These are phyloP conservation scores for Aspidiotus rigidus DNA, from an alignment of 2,888 invertebrate genomes.

Conservation along the genomic window DNA sequence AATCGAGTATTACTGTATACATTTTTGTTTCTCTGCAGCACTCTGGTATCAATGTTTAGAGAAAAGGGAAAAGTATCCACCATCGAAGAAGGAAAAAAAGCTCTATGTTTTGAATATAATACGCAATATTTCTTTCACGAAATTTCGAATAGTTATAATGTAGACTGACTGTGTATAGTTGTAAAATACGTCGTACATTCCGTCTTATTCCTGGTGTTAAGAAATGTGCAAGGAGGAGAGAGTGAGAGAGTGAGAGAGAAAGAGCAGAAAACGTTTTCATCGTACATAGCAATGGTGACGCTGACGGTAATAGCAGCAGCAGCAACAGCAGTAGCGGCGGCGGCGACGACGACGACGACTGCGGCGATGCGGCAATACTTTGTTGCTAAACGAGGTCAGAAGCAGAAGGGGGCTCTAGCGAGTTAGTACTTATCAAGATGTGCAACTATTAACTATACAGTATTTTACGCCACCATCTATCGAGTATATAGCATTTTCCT, in stretches of 20 bases:
- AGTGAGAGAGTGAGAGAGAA: neutral
- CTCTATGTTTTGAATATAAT: too few species aligned
- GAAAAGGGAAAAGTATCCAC: too few species aligned
- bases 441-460: slow-evolving; percentile 9
- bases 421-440: slow-evolving; percentile 22
- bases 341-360: slow-evolving; percentile 1
- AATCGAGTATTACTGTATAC: too few species aligned
- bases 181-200: neutral
- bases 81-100: too few species aligned
- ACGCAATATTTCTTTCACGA: too few species aligned
- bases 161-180: too few species aligned
- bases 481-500: slow-evolving; percentile 14
- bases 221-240: neutral
- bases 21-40: too few species aligned
- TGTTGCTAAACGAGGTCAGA: slow-evolving; percentile 27
- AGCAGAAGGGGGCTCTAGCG: slow-evolving; percentile 21
- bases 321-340: neutral
- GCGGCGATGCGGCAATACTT: slow-evolving; percentile 26
- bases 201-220: neutral
- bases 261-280: neutral
- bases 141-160: too few species aligned
- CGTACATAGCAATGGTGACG: too few species aligned
- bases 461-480: slow-evolving; percentile 17
- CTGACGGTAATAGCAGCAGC: neutral
- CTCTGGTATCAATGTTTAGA: too few species aligned